Base-by-base conservation (phyloP, 2,888 invertebrate species). In the Thelaira solivaga region DNA sequence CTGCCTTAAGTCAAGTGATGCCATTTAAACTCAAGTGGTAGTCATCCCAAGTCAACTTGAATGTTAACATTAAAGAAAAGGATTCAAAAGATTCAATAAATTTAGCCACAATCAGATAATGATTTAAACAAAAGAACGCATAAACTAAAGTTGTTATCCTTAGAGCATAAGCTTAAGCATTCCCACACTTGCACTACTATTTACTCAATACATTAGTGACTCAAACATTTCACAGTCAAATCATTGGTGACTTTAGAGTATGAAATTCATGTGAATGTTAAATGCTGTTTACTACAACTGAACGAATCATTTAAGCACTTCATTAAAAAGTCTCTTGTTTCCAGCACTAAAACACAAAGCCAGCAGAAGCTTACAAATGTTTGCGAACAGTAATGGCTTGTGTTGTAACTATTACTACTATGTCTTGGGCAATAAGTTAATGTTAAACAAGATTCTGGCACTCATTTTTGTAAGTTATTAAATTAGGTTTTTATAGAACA, bases 321-420 rank as follows among this genome's bases (percentile, higher is more conserved):
- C 78, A 74, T 78, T 74, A 78, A 74, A 78, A 78, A 71, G 53
- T 74, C 78, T 69, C 74, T 78, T 69, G 69, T 74, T 78, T 36
- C 5, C 13, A 72, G 39, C 36, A 16, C 20, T 53, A 29, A 29
- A 11, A 36, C 47, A 45, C 29, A 10, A 43, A n/a, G 16, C 59
- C 53, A 53, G 20, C 20, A n/a, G n/a, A n/a, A n/a, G 26, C 24
- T 29, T 53, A 22, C 51, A 65, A 61, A 43, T 67, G 49, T 61
- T 67, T 49, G 34, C 20, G 18, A 1, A n/a, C 18, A 51, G 29
- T 49, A 18, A 51, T 65, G 59, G 26, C 36, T 59, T 59, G 18
- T 36, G 36, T 36, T 24, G 51, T 43, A 45, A 36, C 67, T 53
- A 53, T 53, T 16, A 31, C 18, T 20, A 20, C 16, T 39, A n/a